Evolutionary conservation across 2,888 invertebrate species (phyloP), one percentile per base, ranked within the genome.

Genomic region (Polyploca ridens): DNA sequence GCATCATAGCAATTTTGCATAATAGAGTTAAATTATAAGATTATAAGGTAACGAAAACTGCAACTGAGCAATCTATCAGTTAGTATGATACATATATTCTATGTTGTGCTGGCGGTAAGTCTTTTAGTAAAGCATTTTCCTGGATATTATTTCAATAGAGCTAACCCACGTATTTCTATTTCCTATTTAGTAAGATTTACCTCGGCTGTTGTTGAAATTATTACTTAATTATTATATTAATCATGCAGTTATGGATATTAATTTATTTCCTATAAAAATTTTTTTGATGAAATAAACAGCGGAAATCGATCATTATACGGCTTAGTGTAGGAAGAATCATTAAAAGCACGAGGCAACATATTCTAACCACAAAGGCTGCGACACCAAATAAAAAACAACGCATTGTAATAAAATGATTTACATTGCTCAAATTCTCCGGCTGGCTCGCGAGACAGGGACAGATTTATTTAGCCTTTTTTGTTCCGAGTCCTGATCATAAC

Each of bases 401-500:
- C 78, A 86, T 88, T 89, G 90, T 90, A 91, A 91, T 92, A 90
- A 92, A 92, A 92, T 91, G 90, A 91, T 91, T 92, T 91, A 92
- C 93, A 90, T 91, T 91, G 87, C 91, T 91, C 88, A 90, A 91
- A 91, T 92, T 92, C 90, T 84, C 84, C 84, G 80, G 86, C 86
- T 81, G 85, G 83, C 84, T 76, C 84, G 83, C 85, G 84, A 87
- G 90, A 88, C 88, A 86, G 85, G 85, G 90, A 92, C 88, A 90
- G 87, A 90, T 89, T 90, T 90, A 89, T 91, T 90, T 90, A 78
- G 83, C 76, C 84, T 86, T 90, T 91, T 88, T 93, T 91, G 89
- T 85, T 85, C 86, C 79, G 77, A 84, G 82, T 79, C 83, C 85
- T 86, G 91, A 91, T 90, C 91, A 86, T 91, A 92, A 92, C 86